A percentile compares a stretch with the other conserved stretches of the same genome.
These are phyloP conservation scores for Anas bahamensis DNA, from an alignment of 2,797 vertebrate species.

Conservation along the genomic window DNA sequence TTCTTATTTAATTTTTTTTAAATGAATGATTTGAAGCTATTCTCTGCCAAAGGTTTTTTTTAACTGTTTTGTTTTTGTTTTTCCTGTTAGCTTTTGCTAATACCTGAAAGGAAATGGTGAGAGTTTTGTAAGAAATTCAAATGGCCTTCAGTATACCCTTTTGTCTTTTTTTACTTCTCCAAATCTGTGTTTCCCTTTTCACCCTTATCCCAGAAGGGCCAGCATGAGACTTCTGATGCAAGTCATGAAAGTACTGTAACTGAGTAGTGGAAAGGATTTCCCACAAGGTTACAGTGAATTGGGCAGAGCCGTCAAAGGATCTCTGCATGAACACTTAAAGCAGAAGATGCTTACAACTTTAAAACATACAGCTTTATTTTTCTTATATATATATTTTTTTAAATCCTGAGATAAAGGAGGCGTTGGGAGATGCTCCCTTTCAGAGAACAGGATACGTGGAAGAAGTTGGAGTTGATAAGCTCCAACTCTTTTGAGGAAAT, in stretches of 20 bases:
- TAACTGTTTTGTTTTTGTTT: background rate
- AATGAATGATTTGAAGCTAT: background rate
- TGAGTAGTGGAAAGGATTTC: background rate
- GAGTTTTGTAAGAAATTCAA: conserved; percentile 29
- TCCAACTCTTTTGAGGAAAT: conserved; percentile 50
- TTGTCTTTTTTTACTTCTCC: background rate
- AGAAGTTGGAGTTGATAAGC: conserved; percentile 28
- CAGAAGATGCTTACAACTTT: conserved; percentile 46
- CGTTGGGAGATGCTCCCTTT: conserved; percentile 37
- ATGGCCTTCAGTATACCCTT: conserved; percentile 11
- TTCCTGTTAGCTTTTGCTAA: conserved; percentile 11
- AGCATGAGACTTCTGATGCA: conserved; percentile 52
- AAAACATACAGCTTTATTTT: conserved; percentile 71
- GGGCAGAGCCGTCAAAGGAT: background rate
- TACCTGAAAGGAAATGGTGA: background rate
- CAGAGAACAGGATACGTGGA: conserved; percentile 7
- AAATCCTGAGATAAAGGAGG: conserved; percentile 66
- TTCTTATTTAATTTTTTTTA: conserved; percentile 31
- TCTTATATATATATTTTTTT: conserved; percentile 72
- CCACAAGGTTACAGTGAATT: background rate
- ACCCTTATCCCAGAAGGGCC: conserved; percentile 37
- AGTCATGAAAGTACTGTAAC: conserved; percentile 36
- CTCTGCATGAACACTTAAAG: conserved; percentile 11
- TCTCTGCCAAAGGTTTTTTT: conserved; percentile 41
- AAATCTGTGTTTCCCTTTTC: background rate